Evolutionary conservation across 2,888 invertebrate genomes (phyloP).

Genomic region (Halocaridina rubra): DNA sequence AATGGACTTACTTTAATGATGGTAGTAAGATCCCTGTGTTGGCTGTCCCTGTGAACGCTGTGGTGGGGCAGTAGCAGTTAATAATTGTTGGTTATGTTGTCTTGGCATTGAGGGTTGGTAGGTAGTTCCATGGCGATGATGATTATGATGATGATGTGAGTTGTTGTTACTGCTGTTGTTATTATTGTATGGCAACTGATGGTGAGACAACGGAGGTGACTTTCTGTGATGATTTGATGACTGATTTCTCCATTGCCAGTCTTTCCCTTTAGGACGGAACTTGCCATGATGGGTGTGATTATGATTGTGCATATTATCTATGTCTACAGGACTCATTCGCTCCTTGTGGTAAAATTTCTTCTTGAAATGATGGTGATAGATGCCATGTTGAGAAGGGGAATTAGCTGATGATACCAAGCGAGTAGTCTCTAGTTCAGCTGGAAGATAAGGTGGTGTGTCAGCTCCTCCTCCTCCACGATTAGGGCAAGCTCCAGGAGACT

Average conservation of each 20-base stretch:
- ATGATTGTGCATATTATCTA: conserved; percentile 25
- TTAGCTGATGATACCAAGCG: conserved; percentile 26
- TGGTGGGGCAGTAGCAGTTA: conserved; percentile 20
- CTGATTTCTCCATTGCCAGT: conserved; percentile 60
- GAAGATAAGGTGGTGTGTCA: conserved; percentile 45
- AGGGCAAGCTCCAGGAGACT: conserved; percentile 36
- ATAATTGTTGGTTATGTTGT: conserved; percentile 39
- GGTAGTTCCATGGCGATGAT: conserved; percentile 37
- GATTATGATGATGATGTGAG: conserved; percentile 40
- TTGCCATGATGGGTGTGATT: conserved; percentile 52
- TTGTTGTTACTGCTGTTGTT: conserved; percentile 1
- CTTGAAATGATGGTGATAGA: conserved; percentile 62
- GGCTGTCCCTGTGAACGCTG: conserved; percentile 29
- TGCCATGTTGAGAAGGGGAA: conserved; percentile 21
- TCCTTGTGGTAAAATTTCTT: conserved; percentile 62
- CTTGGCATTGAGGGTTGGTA: conserved; percentile 38
- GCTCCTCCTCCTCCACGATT: conserved; percentile 23
- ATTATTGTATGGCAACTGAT: conserved; percentile 15
- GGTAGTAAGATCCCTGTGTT: conserved; percentile 30
- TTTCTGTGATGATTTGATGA: conserved; percentile 34
- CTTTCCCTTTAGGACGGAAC: conserved; percentile 63
- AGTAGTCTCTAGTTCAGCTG: conserved; percentile 48
- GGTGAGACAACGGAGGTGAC: conserved; percentile 11
- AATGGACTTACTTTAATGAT: conserved; percentile 48
- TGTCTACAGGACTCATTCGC: conserved; percentile 39